phyloP scores from a whole-genome alignment of 1,140 invertebrate genomes.

The Zaprionus capensis region DNA sequence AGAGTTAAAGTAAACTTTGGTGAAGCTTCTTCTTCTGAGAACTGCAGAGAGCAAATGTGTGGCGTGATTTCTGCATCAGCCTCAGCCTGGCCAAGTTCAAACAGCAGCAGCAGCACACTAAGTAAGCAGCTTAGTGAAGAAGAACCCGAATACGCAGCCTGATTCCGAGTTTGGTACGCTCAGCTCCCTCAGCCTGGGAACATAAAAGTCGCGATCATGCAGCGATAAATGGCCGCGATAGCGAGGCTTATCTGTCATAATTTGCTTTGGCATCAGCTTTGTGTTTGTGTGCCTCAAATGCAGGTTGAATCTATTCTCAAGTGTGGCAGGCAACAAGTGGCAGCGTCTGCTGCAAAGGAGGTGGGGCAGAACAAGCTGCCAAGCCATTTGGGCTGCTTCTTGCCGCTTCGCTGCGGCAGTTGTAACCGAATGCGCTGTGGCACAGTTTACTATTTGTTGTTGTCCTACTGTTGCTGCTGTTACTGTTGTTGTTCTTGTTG shows the following conservation, averaged over 20 bases:
- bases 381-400: conserved; percentile 11
- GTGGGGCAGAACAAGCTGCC: not conserved
- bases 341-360: not conserved
- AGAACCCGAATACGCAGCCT: not conserved
- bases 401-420: conserved; percentile 46
- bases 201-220: not conserved
- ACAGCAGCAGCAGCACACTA: not conserved
- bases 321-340: conserved; percentile 1
- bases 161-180: not conserved
- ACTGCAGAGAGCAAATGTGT: too few relatives aligned
- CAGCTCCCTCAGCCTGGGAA: not conserved
- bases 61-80: too few relatives aligned
- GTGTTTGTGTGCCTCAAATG: not conserved
- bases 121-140: not conserved
- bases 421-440: conserved; percentile 46
- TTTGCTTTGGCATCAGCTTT: conserved; percentile 4
- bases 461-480: not conserved
- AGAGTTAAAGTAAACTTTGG: too few relatives aligned
- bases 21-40: too few relatives aligned
- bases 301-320: not conserved
- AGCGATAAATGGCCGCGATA: not conserved
- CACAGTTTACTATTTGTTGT: conserved; percentile 24
- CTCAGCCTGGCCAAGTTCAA: too few relatives aligned
- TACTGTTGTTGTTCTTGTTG: conserved; percentile 11
- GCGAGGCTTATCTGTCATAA: conserved; percentile 11